Conservation (phyloP, 2,113 vertebrate genomes). For the Platichthys flesus region DNA sequence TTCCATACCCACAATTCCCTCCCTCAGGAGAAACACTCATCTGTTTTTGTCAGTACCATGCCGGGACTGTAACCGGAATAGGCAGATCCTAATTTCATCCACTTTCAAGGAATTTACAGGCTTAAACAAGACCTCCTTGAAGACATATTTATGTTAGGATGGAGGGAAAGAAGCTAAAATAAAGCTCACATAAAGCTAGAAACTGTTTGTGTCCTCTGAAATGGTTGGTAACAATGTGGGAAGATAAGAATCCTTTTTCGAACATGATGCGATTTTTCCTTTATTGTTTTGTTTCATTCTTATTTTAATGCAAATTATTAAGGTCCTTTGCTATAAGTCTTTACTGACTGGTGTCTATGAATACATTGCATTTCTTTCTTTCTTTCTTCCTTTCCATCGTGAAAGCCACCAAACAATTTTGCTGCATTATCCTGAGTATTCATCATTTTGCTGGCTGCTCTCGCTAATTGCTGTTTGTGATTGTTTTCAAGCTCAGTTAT, state of each 20-base stretch:
- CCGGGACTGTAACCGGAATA: conserved; percentile 68
- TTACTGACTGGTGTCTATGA: too few relatives aligned
- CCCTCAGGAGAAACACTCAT: conserved; percentile 77
- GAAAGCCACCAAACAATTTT: conserved; percentile 33
- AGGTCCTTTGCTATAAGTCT: too few relatives aligned
- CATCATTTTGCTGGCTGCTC: conserved; percentile 54
- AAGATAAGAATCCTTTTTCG: too few relatives aligned
- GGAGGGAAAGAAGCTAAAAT: conserved; percentile 12
- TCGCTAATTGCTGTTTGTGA: conserved; percentile 78
- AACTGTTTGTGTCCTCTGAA: conserved; percentile 16
- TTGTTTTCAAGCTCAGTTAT: conserved; percentile 73
- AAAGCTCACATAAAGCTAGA: too few relatives aligned
- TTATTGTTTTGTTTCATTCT: too few relatives aligned
- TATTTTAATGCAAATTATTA: too few relatives aligned
- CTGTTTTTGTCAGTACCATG: conserved; percentile 75
- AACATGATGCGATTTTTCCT: too few relatives aligned
- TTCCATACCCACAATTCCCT: conserved; percentile 73
- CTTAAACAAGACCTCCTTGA: conserved; percentile 74
- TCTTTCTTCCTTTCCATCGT: conserved; percentile 1
- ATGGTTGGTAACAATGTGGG: too few relatives aligned
- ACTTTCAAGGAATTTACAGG: conserved; percentile 75
- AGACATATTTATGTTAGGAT: conserved; percentile 60
- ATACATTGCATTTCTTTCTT: conserved; percentile 37
- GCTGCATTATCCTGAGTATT: conserved; percentile 49
- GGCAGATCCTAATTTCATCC: conserved; percentile 72